A percentile compares a stretch with the other conserved stretches of the same genome.
Conservation (phyloP, 2,888 invertebrate genomes). For the Subacronicta megacephala region DNA sequence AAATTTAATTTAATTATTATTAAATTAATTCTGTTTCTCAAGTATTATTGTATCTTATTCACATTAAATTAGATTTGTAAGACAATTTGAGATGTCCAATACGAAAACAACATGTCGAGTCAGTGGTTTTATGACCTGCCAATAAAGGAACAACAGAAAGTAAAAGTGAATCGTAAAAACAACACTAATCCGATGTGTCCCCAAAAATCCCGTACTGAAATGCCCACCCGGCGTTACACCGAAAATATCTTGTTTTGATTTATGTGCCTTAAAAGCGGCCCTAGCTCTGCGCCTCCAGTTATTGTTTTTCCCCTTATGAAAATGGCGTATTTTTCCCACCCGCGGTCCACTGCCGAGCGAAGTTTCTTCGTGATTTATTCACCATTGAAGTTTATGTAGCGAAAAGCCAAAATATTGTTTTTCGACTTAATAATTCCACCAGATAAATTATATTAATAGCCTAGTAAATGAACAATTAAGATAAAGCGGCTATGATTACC, state of each 20-base stretch:
- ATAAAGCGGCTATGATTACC: slow-evolving; percentile 18
- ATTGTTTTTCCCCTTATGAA: slow-evolving; percentile 88
- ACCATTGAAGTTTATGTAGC: slow-evolving; percentile 76
- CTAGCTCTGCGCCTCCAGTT: slow-evolving; percentile 81
- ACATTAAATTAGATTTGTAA: background rate
- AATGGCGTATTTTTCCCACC: slow-evolving; percentile 80
- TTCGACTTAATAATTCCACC: slow-evolving; percentile 51
- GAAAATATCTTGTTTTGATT: slow-evolving; percentile 87
- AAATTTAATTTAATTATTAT: too few species aligned
- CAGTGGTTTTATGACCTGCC: slow-evolving; percentile 67
- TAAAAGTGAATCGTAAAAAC: slow-evolving; percentile 84
- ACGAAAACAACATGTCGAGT: slow-evolving; percentile 57
- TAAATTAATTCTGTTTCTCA: too few species aligned
- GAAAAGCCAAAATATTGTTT: slow-evolving; percentile 69
- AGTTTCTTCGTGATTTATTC: slow-evolving; percentile 77
- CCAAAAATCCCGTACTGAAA: slow-evolving; percentile 77
- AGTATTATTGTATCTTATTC: background rate
- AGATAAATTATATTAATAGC: slow-evolving; percentile 19
- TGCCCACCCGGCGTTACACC: slow-evolving; percentile 76
- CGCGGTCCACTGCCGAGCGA: slow-evolving; percentile 73
- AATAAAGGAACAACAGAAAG: slow-evolving; percentile 79
- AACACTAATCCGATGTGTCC: slow-evolving; percentile 84
- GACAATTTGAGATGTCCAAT: slow-evolving; percentile 38
- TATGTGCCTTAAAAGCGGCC: slow-evolving; percentile 86
- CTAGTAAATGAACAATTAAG: slow-evolving; percentile 16